Conservation (phyloP, 2,888 invertebrate species). For the Tetragonisca angustula region DNA sequence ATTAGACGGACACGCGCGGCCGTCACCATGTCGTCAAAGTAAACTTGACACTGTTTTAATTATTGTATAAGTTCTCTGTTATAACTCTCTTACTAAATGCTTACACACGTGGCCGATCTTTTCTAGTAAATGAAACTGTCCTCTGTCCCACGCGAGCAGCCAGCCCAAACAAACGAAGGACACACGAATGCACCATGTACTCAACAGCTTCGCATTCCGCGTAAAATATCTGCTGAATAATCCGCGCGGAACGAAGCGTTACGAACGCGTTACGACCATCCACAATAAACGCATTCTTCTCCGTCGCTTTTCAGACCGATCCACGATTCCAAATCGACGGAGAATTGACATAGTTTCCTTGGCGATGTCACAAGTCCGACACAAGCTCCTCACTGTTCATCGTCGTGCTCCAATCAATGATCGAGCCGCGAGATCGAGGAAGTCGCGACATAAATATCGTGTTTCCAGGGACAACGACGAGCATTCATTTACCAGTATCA, state of each 20-base stretch:
- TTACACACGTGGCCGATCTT: too few relatives aligned
- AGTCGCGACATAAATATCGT: constrained; percentile 63
- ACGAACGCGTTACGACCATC: not conserved
- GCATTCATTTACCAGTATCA: constrained; percentile 57
- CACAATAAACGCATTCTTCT: constrained; percentile 41
- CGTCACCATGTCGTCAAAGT: not conserved
- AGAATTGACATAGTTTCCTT: constrained; percentile 50
- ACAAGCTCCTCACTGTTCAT: constrained; percentile 59
- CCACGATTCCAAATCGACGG: not conserved
- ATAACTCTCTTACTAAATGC: too few relatives aligned
- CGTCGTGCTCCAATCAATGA: constrained; percentile 35
- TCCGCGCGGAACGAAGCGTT: constrained; percentile 3
- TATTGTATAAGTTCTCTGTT: too few relatives aligned
- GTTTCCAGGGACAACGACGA: constrained; percentile 59
- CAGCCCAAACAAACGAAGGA: too few relatives aligned
- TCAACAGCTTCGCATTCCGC: not conserved
- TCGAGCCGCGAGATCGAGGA: constrained; percentile 53
- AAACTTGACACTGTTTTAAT: not conserved
- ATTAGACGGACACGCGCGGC: not conserved
- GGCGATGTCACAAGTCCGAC: not conserved
- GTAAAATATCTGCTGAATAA: constrained; percentile 15
- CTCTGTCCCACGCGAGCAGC: too few relatives aligned
- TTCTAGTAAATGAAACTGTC: too few relatives aligned
- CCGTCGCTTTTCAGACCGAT: constrained; percentile 3
- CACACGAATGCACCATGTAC: too few relatives aligned